phyloP scores from a whole-genome alignment of 2,113 vertebrate genomes.

The Rhipidura dahli region DNA sequence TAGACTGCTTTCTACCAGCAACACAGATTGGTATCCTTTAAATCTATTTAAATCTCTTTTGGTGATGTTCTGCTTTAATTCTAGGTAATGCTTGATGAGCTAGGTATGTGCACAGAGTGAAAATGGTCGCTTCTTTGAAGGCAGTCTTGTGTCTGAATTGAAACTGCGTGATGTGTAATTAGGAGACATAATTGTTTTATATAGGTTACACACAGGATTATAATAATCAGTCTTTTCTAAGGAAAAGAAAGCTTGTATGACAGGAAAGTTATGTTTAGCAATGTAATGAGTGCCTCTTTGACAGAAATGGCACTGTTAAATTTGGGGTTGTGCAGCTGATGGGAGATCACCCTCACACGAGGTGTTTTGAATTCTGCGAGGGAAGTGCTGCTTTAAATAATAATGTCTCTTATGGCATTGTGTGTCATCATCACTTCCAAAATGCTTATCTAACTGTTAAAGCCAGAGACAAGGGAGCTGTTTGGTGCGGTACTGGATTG shows the following conservation, averaged over 20 bases:
- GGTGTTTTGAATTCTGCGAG: neutral
- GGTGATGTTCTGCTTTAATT: neutral
- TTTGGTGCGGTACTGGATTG: neutral
- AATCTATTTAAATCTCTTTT: neutral
- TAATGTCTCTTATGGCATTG: neutral
- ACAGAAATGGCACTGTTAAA: neutral
- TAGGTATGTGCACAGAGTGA: neutral
- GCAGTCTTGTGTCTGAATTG: neutral
- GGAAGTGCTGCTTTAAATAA: neutral
- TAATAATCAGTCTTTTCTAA: neutral
- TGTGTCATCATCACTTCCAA: neutral
- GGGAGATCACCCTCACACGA: neutral
- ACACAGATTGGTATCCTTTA: neutral
- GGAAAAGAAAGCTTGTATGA: neutral
- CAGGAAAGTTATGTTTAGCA: neutral
- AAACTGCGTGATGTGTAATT: neutral
- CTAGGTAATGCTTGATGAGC: neutral
- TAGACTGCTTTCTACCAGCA: neutral
- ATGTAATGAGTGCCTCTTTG: neutral
- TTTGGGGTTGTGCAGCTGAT: neutral
- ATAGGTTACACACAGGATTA: neutral
- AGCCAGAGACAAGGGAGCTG: neutral
- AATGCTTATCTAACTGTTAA: neutral
- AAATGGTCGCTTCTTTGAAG: neutral
- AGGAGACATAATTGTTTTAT: constrained; percentile 11